Evolutionary conservation across 2,888 invertebrate genomes (phyloP).

Genomic region (Drosophila nigricruria): DNA sequence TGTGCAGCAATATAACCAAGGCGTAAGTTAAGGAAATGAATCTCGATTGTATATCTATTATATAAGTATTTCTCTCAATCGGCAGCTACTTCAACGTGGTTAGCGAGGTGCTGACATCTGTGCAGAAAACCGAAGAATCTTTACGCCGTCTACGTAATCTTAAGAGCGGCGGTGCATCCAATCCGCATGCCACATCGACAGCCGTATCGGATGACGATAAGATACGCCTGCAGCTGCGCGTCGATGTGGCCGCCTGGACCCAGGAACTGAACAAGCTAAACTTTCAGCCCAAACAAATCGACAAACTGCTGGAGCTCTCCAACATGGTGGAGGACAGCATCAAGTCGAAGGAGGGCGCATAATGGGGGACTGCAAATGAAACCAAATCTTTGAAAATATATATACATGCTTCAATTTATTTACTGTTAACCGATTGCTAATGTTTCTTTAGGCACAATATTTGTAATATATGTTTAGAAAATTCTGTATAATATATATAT

Average conservation of each 20-base stretch:
- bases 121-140: constrained; percentile 98
- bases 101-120: constrained; percentile 95
- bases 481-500: constrained; percentile 50
- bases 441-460: constrained; percentile 70
- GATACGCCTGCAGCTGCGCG: constrained; percentile 94
- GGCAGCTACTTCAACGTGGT: constrained; percentile 90
- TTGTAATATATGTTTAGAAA: constrained; percentile 53
- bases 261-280: constrained; percentile 87
- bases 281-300: constrained; percentile 87
- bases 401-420: constrained; percentile 63
- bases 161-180: constrained; percentile 87
- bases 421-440: constrained; percentile 53
- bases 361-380: constrained; percentile 1
- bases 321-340: constrained; percentile 88
- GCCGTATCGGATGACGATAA: constrained; percentile 96
- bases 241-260: constrained; percentile 93
- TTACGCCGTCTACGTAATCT: constrained; percentile 94
- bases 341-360: constrained; percentile 82
- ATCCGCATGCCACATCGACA: constrained; percentile 49
- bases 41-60: neutral
- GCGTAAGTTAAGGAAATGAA: constrained; percentile 86
- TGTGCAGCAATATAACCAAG: constrained; percentile 86
- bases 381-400: constrained; percentile 26
- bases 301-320: constrained; percentile 87
- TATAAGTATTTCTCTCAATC: neutral